Base-by-base conservation (phyloP, 2,888 invertebrate genomes). In the Heliconius sara region DNA sequence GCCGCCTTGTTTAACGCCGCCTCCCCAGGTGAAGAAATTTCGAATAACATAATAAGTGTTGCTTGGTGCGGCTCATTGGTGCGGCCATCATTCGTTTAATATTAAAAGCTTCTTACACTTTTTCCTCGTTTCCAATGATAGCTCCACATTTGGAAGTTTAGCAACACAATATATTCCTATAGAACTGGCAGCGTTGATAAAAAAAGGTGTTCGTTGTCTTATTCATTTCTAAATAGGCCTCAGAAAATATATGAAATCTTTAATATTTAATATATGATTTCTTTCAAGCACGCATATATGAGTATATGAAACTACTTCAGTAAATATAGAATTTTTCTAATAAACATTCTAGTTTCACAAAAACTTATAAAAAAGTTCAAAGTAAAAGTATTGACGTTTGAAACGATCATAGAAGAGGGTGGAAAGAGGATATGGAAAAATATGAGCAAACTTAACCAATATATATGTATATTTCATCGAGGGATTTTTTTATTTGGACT, bases 381-480 rank as follows among this genome's bases (percentile, higher is more conserved):
- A 78, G 74, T 27, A 67, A 76, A 76, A 80, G 76, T 79, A 79
- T 80, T 80, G 78, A 80, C 71, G 78, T 80, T 70, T 72, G 66
- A 74, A 78, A 67, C 74, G 78, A 78, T 78, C 67, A 78, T 74
- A 30, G 75, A 47, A 39, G 71, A 73, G 60, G 66, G 72, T 65
- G 74, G 77, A 16, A 47, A 34, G 72, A 52, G 22, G 66, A 70
- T 76, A 81, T 65, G 79, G 67, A 78, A 83, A 84, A 85, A 83
- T 86, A 86, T 85, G 85, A 85, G 84, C 81, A 83, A 85, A 85
- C 80, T 86, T 86, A 78, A 66, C 76, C 84, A 85, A 85, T 85
- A 84, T 83, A 79, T 83, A 82, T 84, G 84, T 85, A 84, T 84
- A 83, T 84, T 84, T 83, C 83, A 80, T 84, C 83, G 83, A 79